These are phyloP conservation scores for Papilio xuthus DNA, from an alignment of 1,140 invertebrate genomes.

Conservation along the genomic window DNA sequence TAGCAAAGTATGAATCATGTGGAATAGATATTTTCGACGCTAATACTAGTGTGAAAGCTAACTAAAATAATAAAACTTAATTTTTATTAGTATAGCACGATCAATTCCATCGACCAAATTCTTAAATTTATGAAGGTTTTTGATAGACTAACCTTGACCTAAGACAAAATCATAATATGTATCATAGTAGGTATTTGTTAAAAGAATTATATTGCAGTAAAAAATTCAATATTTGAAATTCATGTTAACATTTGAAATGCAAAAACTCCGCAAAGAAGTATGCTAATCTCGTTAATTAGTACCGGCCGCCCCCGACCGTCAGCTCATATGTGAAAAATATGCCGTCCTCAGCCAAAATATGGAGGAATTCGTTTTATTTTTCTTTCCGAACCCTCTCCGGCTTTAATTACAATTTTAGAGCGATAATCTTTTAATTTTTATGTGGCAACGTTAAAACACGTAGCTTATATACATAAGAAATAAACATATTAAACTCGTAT, in stretches of 20 bases:
- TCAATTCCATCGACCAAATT: no score
- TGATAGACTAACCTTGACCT: no score
- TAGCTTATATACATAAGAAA: background rate
- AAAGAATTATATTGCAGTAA: background rate
- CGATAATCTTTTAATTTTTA: background rate
- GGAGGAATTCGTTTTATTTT: slow-evolving; percentile 18
- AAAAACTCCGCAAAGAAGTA: slow-evolving; percentile 29
- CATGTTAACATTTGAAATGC: slow-evolving; percentile 5
- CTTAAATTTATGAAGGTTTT: no score
- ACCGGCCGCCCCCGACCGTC: slow-evolving; percentile 6
- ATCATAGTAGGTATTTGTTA: background rate
- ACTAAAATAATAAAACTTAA: no score
- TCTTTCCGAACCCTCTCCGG: background rate
- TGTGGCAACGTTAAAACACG: background rate
- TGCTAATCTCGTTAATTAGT: slow-evolving; percentile 34
- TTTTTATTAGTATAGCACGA: no score
- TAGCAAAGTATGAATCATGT: background rate
- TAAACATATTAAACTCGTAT: background rate
- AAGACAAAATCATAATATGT: background rate
- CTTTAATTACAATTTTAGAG: slow-evolving; percentile 25
- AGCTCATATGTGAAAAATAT: slow-evolving; percentile 31
- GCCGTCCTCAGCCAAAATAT: slow-evolving; percentile 30
- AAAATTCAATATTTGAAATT: slow-evolving; percentile 9
- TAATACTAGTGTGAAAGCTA: no score
- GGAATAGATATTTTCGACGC: no score